phyloP scores from a whole-genome alignment of 2,888 invertebrate species.

The Choristoneura rosaceana region DNA sequence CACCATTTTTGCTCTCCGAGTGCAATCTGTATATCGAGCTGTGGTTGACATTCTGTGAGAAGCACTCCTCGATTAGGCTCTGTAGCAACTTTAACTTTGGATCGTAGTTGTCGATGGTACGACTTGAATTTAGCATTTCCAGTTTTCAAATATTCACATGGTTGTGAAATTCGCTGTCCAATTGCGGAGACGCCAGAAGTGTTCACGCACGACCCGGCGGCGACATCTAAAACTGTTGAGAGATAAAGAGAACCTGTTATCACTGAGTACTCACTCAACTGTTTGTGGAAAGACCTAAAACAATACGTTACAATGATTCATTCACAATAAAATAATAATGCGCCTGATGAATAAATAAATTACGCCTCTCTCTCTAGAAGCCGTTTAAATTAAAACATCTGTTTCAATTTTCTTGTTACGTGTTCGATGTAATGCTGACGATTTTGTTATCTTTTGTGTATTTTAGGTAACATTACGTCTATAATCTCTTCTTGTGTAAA shows the following conservation, averaged over 20 bases:
- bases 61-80: constrained; percentile 47
- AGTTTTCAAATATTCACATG: constrained; percentile 27
- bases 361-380: constrained; percentile 4
- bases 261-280: constrained; percentile 11
- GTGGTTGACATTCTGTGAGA: constrained; percentile 44
- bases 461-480: constrained; percentile 7
- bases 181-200: constrained; percentile 31
- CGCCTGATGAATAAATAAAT: constrained; percentile 6
- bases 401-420: constrained; percentile 8
- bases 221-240: constrained; percentile 50
- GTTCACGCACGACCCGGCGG: constrained; percentile 43
- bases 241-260: constrained; percentile 49
- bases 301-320: constrained; percentile 9
- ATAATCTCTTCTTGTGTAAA: constrained; percentile 14
- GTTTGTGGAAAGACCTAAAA: constrained; percentile 22
- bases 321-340: background rate
- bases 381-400: constrained; percentile 1
- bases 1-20: constrained; percentile 38
- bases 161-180: constrained; percentile 2
- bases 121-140: constrained; percentile 45
- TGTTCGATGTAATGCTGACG: background rate
- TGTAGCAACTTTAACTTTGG: constrained; percentile 45
- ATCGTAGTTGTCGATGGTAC: constrained; percentile 41
- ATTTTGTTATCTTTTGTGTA: background rate
- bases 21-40: constrained; percentile 41